phyloP scores from a whole-genome alignment of 2,113 vertebrate species.

The Tinamus guttatus region DNA sequence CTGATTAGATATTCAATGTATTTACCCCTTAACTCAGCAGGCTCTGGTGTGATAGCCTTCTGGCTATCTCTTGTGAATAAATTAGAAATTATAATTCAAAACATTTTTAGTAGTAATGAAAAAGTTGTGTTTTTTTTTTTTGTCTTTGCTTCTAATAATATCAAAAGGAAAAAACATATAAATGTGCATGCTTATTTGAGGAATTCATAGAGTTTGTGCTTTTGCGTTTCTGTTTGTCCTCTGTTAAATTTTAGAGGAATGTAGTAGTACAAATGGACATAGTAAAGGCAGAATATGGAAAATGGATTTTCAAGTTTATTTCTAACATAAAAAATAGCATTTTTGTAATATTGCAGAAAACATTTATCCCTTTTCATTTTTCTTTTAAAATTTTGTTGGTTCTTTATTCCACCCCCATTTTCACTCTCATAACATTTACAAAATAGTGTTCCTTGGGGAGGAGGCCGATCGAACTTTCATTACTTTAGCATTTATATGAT shows the following conservation, averaged over 20 bases:
- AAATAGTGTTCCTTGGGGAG: background rate
- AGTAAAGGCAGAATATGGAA: background rate
- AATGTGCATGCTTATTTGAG: background rate
- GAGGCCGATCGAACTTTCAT: rapidly evolving
- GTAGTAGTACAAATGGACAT: background rate
- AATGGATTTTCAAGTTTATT: background rate
- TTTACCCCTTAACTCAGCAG: constrained; percentile 29
- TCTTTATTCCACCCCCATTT: background rate
- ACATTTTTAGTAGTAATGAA: background rate
- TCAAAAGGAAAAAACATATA: background rate
- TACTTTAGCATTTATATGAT: background rate
- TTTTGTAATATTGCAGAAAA: background rate
- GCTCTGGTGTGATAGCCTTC: background rate
- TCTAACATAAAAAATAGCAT: background rate
- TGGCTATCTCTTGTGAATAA: background rate
- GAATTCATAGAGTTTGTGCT: background rate
- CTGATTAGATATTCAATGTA: background rate
- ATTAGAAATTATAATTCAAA: background rate
- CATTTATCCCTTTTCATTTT: background rate
- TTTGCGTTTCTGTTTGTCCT: background rate
- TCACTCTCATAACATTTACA: background rate
- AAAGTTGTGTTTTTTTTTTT: background rate
- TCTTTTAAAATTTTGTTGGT: background rate
- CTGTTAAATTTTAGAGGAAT: background rate
- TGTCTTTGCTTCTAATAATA: background rate